Evolutionary conservation across 2,113 vertebrate genomes (phyloP).

Genomic region (Gopherus evgoodei): DNA sequence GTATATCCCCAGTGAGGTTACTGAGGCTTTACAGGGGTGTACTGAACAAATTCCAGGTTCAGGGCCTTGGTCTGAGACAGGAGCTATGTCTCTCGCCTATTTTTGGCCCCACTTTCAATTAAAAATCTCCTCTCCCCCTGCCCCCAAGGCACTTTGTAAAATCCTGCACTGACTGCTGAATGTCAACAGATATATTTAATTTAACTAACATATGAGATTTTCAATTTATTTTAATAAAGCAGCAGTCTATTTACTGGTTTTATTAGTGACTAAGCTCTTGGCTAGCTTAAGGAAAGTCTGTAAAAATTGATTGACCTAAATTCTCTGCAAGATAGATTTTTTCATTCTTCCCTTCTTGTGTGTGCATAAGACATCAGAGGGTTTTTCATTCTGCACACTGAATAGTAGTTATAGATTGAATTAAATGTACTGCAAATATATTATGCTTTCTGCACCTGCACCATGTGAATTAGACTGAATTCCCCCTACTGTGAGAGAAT

Average conservation of each 20-base stretch:
- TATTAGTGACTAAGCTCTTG: conserved; percentile 26
- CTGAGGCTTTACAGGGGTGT: not conserved
- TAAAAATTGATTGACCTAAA: conserved; percentile 54
- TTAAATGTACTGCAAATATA: conserved; percentile 32
- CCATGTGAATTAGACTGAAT: not conserved
- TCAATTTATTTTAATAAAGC: conserved; percentile 39
- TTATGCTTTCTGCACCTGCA: conserved; percentile 2
- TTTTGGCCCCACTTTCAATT: conserved; percentile 15
- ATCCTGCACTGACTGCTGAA: not conserved
- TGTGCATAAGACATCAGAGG: not conserved
- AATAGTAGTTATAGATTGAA: conserved; percentile 42
- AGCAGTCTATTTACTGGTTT: conserved; percentile 34
- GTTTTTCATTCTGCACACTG: conserved; percentile 3
- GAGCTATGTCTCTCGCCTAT: not conserved
- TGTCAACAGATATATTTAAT: conserved; percentile 25
- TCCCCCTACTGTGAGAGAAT: not conserved
- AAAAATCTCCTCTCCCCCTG: not conserved
- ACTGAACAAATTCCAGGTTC: not conserved
- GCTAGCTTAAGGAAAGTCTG: conserved; percentile 29
- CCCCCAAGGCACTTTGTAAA: not conserved
- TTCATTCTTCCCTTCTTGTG: conserved; percentile 10
- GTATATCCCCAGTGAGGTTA: not conserved
- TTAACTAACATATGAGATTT: conserved; percentile 17
- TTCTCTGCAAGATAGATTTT: conserved; percentile 40
- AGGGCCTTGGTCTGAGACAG: not conserved